phyloP scores from a whole-genome alignment of 2,888 invertebrate species.

The Tiphia femorata region DNA sequence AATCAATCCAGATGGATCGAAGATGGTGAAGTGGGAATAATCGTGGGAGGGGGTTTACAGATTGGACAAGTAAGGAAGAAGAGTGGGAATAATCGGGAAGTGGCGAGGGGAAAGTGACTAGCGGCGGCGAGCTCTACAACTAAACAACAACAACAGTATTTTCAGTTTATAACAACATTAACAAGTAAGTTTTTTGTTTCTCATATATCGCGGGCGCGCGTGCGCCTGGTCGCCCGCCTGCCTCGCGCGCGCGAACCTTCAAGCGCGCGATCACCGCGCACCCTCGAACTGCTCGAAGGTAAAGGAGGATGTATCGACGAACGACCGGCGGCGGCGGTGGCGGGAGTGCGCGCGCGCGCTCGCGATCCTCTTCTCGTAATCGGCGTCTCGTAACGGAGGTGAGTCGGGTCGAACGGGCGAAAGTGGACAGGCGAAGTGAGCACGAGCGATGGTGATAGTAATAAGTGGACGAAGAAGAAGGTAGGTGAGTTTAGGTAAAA shows the following conservation, averaged over 20 bases:
- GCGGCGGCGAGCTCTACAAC: conserved; percentile 70
- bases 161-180: conserved; percentile 69
- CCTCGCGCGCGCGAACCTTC: conserved; percentile 21
- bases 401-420: conserved; percentile 30
- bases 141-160: conserved; percentile 70
- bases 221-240: conserved; percentile 28
- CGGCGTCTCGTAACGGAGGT: conserved; percentile 31
- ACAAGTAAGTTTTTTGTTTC: conserved; percentile 64
- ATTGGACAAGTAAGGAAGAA: conserved; percentile 1
- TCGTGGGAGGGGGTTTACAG: neutral
- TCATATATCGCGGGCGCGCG: conserved; percentile 32
- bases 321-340: neutral
- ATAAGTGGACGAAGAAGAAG: conserved; percentile 35
- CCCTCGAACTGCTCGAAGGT: neutral
- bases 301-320: neutral
- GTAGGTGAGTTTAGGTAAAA: conserved; percentile 40
- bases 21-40: neutral
- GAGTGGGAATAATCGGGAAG: neutral
- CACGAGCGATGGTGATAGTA: conserved; percentile 22
- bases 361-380: conserved; percentile 25
- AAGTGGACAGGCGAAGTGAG: conserved; percentile 36
- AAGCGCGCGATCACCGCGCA: neutral
- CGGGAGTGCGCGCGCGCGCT: conserved; percentile 14
- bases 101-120: conserved; percentile 61
- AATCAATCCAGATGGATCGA: too few species aligned